A percentile compares a stretch with the other conserved stretches of the same genome.
phyloP scores from a whole-genome alignment of 2,888 invertebrate species.

The Elmis aenea region DNA sequence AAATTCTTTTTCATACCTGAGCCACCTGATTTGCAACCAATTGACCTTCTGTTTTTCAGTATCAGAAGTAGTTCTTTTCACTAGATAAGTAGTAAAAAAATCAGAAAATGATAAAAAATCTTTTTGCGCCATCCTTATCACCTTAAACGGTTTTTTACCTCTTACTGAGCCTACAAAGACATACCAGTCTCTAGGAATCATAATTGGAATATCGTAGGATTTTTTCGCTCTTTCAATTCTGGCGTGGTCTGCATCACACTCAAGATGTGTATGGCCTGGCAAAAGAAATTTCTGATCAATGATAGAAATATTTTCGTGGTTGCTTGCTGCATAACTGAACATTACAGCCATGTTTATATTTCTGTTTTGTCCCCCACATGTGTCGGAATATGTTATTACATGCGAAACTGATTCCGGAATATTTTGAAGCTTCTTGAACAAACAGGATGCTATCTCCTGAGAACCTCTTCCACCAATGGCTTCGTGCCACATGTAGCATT shows the following conservation, averaged over 20 bases:
- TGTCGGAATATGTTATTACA: constrained; percentile 22
- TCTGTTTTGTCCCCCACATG: constrained; percentile 25
- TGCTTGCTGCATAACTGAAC: constrained; percentile 14
- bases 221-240: constrained; percentile 21
- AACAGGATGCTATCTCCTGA: constrained; percentile 14
- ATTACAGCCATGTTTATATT: constrained; percentile 23
- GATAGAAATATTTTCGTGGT: constrained; percentile 4
- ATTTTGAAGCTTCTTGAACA: constrained; percentile 20
- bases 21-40: constrained; percentile 18
- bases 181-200: constrained; percentile 17
- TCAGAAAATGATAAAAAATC: constrained; percentile 3
- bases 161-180: constrained; percentile 16
- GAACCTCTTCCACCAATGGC: constrained; percentile 13
- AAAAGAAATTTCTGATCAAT: constrained; percentile 23
- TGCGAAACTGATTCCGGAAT: constrained; percentile 11
- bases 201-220: constrained; percentile 8
- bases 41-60: constrained; percentile 13
- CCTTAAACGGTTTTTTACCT: constrained; percentile 15
- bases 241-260: constrained; percentile 23
- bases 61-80: constrained; percentile 11
- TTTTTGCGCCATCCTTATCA: constrained; percentile 11
- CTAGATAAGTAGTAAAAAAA: constrained; percentile 3
- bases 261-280: constrained; percentile 21
- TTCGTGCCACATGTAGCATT: constrained; percentile 18
- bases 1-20: constrained; percentile 18